Base-by-base conservation (phyloP, 2,797 vertebrate species). In the Pangasius macronema region DNA sequence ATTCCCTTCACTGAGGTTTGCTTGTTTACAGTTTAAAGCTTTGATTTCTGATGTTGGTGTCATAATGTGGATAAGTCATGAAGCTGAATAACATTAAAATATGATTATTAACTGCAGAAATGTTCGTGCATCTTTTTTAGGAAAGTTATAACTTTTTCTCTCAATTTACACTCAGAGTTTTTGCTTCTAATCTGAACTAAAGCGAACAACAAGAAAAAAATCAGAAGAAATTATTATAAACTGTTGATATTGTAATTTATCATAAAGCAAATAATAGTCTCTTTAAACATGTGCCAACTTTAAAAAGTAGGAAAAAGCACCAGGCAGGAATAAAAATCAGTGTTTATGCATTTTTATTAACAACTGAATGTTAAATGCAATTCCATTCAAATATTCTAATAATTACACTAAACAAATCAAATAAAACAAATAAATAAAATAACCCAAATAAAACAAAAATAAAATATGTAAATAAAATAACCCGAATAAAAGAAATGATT, bases 11-110 rank as follows among this genome's bases (percentile, higher is more conserved):
- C 7, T 27, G 55, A 39, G 79, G 36, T 42, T 42, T 0, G 55
- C 11, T 27, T 61, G 57, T 81, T 81, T 80, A 80, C 77, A 80
- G 82, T 39, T 76, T 83, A 77, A 65, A 83, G 57, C 87, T 89
- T 86, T 49, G 33, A 82, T 86, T 86, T 81, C 24, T 39, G 59
- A 86, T 76, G 57, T 85, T 67, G 63, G 63, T 14, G 61, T 91
- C 86, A 73, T 27, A 27, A 63, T 39, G 27, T 76, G 3, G 22
- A 16, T 2, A 51, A 55, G 30, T 80, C 33, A 27, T 42, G 55
- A 61, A 61, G 55, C 57, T 63, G 36, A 63, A 63, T 1, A 46
- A 20, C 36, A 81, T 63, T 81, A 81, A 81, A 77, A 51, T 30
- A 76, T 76, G 16, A 39, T 33, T 16, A 42, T 61, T 46, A 61